Base-by-base conservation (phyloP, 2,797 vertebrate species). In the Enteromius afrohamiltoni region DNA sequence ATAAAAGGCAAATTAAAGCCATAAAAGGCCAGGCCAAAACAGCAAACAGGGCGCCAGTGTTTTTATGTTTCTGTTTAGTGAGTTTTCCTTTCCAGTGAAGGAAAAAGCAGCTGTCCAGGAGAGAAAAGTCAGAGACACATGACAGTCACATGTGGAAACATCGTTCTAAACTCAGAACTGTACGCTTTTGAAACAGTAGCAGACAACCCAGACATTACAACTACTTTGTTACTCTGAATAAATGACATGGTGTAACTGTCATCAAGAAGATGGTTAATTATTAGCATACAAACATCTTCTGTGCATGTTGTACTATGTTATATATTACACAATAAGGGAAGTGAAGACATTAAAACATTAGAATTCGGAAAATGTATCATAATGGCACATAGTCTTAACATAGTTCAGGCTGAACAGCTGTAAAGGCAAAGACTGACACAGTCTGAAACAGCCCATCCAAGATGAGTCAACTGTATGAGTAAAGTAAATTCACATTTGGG, bases 31-130 rank as follows among this genome's bases (percentile, higher is more conserved):
- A 16, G 7, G 53, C 23, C 40, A 85, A 8, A 34, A 23, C 21
- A 21, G 67, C 53, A 19, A 45, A 47, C 13, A 62, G 68, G 70
- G 73, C 37, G 71, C 68, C 85, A 86, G 75, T 23, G 26, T 14
- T 79, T 86, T 82, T 79, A 77, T 69, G 51, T 23, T 23, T 77
- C 58, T 68, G 21, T 84, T 74, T 81, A 21, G 81, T 84, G 42
- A 75, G 31, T 65, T 77, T 84, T 80, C 51, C 77, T 77, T 84
- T 83, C 82, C 45, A 60, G 79, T 9, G 42, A 76, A 60, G 49
- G 31, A 49, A 55, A 70, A 80, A 86, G 23, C 75, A 82, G 83
- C 76, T 80, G 71, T 60, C 19, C 45, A 53, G 67, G 47, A 80
- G 77, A 51, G 31, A 60, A 71, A 83, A 77, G 7, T 51, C 74